Evolutionary conservation across 2,797 vertebrate species (phyloP).

Genomic region (Galaxias olidus): DNA sequence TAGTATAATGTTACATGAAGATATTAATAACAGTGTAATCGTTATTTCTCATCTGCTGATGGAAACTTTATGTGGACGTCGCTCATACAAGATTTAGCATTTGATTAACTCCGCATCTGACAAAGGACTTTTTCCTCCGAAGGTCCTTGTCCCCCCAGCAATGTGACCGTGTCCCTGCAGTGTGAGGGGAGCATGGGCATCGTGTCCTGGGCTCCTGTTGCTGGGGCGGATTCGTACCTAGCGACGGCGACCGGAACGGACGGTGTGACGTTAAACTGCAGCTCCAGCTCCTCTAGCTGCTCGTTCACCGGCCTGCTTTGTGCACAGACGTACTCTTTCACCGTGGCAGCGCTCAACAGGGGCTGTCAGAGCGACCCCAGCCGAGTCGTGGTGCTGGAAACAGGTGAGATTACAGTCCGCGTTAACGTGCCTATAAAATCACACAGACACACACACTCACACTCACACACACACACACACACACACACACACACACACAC

Average conservation of each 20-base stretch:
- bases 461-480: too few relatives aligned
- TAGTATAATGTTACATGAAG: too few relatives aligned
- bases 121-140: constrained; percentile 14
- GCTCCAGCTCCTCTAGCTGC: constrained; percentile 57
- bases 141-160: constrained; percentile 72
- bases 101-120: too few relatives aligned
- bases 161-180: constrained; percentile 43
- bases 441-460: too few relatives aligned
- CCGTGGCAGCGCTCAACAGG: constrained; percentile 57
- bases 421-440: too few relatives aligned
- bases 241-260: constrained; percentile 6
- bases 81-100: too few relatives aligned
- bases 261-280: constrained; percentile 49
- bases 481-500: too few relatives aligned
- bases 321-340: constrained; percentile 57
- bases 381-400: constrained; percentile 40
- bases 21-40: too few relatives aligned
- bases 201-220: constrained; percentile 60
- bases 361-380: constrained; percentile 58
- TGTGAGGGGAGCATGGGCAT: constrained; percentile 51
- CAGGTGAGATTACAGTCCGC: constrained; percentile 49
- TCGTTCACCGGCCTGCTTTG: constrained; percentile 65
- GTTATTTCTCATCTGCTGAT: too few relatives aligned
- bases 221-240: constrained; percentile 50
- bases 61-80: too few relatives aligned